These are phyloP conservation scores for Lamprotornis superbus DNA, from an alignment of 2,113 vertebrate species.

Conservation along the genomic window DNA sequence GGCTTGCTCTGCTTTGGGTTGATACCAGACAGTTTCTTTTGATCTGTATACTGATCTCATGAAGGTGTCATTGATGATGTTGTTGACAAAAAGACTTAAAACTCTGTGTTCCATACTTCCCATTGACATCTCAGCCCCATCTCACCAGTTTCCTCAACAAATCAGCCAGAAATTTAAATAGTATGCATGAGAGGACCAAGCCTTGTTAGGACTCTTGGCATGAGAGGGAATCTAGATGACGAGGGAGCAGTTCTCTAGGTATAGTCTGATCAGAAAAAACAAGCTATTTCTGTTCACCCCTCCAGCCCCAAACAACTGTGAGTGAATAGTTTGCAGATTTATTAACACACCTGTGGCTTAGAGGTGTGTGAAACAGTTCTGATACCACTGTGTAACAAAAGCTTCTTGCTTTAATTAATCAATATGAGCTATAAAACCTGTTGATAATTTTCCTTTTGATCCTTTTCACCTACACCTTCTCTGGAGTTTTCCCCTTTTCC, in stretches of 20 bases:
- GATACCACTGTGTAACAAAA: background rate
- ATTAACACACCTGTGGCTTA: background rate
- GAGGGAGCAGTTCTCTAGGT: background rate
- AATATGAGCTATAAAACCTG: background rate
- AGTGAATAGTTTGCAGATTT: background rate
- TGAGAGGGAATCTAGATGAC: background rate
- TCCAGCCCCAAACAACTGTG: background rate
- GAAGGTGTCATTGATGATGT: background rate
- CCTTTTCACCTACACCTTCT: background rate
- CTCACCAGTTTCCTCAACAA: background rate
- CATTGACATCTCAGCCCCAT: background rate
- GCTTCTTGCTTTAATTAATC: background rate
- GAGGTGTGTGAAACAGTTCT: background rate
- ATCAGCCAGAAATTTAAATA: background rate
- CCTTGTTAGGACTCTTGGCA: accelerated
- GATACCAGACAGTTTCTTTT: background rate
- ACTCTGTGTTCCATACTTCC: background rate
- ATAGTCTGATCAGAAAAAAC: background rate
- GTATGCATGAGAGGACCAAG: background rate
- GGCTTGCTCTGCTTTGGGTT: background rate
- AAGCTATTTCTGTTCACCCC: background rate
- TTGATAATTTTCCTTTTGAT: background rate
- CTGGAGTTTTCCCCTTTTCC: background rate
- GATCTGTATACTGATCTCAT: background rate
- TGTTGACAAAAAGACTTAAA: background rate